Base-by-base conservation (phyloP, 2,888 invertebrate species). In the Drosophila vallismaia region DNA sequence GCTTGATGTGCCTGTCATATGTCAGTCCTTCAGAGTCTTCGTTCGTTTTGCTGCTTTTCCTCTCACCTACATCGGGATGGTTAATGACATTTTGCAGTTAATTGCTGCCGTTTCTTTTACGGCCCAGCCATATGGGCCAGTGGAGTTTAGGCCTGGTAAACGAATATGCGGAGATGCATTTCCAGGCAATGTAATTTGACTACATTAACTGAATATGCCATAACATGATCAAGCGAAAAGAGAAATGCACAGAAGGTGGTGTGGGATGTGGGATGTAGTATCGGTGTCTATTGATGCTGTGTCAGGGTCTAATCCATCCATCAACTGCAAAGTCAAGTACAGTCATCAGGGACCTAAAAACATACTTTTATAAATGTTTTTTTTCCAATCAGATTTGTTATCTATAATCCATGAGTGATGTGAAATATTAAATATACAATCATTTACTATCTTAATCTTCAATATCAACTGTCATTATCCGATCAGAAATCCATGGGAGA, bases 101-200 rank as follows among this genome's bases (percentile, higher is more conserved):
- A 82, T 82, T 82, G 85, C 88, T 52, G 86, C 74, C 40, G 40
- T 14, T 42, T 58, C 59, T 8, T 28, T 28, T 26, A 24, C 52
- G 40, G 26, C 42, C 36, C 36, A 33, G 81, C 77, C 82, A 82
- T 88, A 88, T 82, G 82, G 85, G 82, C 76, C 70, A 70, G 49
- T 36, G 36, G 36, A 36, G 28, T 2, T n/a, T 12, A n/a, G 62
- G 72, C 33, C 51, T 73, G 86, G 81, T 82, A 86, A 82, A 75
- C 80, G 71, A 86, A 84, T 80, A 84, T 46, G 38, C 45, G 40
- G 28, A 75, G 72, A 73, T 69, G 81, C 74, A 57, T 68, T 82
- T 88, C 88, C 82, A 77, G 70, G 87, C 82, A 82, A 82, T 67
- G 82, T 88, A 83, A 83, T 88, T 83, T 88, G 82, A 83, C 87